phyloP scores from a whole-genome alignment of 2,888 invertebrate genomes.

The Erebia ligea region DNA sequence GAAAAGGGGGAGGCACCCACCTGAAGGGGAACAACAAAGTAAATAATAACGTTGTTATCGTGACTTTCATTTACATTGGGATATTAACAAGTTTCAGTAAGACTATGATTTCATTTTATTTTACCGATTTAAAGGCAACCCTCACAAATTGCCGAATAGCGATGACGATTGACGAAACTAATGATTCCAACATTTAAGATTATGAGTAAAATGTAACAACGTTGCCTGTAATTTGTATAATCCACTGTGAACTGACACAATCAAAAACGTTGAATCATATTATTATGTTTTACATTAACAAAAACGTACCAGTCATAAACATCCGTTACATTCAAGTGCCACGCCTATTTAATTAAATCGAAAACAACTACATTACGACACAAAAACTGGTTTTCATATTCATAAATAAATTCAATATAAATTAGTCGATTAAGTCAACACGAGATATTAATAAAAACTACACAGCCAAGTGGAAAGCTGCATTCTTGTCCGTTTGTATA shows the following conservation, averaged over 20 bases:
- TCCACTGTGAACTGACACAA: constrained; percentile 9
- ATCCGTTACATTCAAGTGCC: constrained; percentile 26
- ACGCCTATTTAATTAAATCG: constrained; percentile 36
- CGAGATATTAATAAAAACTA: constrained; percentile 61
- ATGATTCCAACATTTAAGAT: not conserved
- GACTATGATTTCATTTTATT: not conserved
- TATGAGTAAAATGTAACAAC: not conserved
- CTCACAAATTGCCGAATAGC: not conserved
- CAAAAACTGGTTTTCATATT: constrained; percentile 52
- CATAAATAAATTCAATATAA: constrained; percentile 50
- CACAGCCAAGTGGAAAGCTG: constrained; percentile 64
- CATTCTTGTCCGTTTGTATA: constrained; percentile 53
- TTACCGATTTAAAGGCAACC: not conserved
- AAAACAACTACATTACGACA: constrained; percentile 37
- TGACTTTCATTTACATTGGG: constrained; percentile 5
- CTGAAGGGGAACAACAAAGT: constrained; percentile 41
- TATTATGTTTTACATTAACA: constrained; percentile 10
- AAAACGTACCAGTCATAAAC: constrained; percentile 13
- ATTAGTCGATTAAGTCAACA: constrained; percentile 42
- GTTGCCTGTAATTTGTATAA: constrained; percentile 3
- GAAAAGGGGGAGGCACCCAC: constrained; percentile 43
- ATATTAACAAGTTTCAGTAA: not conserved
- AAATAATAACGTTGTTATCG: constrained; percentile 23
- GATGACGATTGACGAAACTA: not conserved
- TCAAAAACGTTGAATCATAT: constrained; percentile 10